Base-by-base conservation (phyloP, 2,888 invertebrate species). In the Brassicogethes aeneus region DNA sequence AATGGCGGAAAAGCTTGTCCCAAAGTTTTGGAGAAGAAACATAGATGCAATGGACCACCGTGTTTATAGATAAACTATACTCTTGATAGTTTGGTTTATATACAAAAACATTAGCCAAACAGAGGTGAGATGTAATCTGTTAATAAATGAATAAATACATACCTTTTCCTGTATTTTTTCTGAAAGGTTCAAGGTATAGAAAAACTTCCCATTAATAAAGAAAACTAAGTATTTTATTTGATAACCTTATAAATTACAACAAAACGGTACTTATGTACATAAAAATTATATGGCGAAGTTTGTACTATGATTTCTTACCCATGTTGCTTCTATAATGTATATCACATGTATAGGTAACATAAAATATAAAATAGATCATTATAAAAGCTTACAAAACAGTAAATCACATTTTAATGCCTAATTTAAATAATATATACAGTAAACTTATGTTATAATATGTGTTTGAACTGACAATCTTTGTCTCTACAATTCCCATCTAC, bases 1-100 rank as follows among this genome's bases (percentile, higher is more conserved):
- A 77, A 80, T 46, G 82, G 80, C 2, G 84, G 83, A 10, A 72
- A 69, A 48, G 64, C 75, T 1, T 86, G 85, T 55, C 80, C 82
- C 1, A 68, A 65, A 45, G 72, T 74, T 42, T 61, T 82, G 42
- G 56, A 67, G n/a, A 74, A 77, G 46, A 74, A 76, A 43, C 71
- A 77, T 34, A 71, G 75, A 45, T 85, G 84, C 64, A 65, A 57
- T 46, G 64, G 71, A 5, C 57, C 59, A 29, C 44, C 51, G 12
- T 52, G 56, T 40, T 50, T 47, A 37, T 50, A 51, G 40, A 34
- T n/a, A n/a, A n/a, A n/a, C n/a, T n/a, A n/a, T n/a, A n/a, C n/a
- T n/a, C n/a, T n/a, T n/a, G n/a, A n/a, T n/a, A n/a, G n/a, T n/a
- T n/a, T n/a, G n/a, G n/a, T n/a, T n/a, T n/a, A n/a, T n/a, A n/a